Conservation (phyloP, 2,888 invertebrate genomes). For the Athalia circularis region DNA sequence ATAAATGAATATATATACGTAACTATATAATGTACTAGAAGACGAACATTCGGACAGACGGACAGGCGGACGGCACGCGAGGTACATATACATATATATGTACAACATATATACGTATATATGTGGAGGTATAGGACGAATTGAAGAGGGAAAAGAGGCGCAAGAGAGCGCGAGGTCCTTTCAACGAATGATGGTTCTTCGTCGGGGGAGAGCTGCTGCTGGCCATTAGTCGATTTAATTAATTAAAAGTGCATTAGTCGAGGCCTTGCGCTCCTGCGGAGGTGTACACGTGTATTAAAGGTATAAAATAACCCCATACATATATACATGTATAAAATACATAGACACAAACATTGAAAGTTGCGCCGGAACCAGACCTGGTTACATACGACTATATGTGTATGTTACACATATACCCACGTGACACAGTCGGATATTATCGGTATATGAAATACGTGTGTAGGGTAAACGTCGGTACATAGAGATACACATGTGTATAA, state of each 20-base stretch:
- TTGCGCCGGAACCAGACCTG: constrained; percentile 37
- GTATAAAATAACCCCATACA: background rate
- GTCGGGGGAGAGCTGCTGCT: constrained; percentile 53
- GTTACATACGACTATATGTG: background rate
- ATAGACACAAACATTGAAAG: constrained; percentile 21
- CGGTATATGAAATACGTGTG: background rate
- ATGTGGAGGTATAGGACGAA: constrained; percentile 52
- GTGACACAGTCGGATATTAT: background rate
- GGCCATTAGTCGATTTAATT: constrained; percentile 73
- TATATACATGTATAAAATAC: background rate
- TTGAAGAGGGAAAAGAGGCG: constrained; percentile 45
- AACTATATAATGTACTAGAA: background rate
- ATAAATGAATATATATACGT: background rate
- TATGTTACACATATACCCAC: background rate
- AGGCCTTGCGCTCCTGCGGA: constrained; percentile 46
- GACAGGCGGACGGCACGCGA: constrained; percentile 71
- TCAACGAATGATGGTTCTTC: constrained; percentile 45
- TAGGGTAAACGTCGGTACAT: background rate
- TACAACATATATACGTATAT: constrained; percentile 50
- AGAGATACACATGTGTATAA: background rate
- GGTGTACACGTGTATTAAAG: constrained; percentile 16
- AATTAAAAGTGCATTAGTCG: constrained; percentile 74
- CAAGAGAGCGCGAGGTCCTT: no score
- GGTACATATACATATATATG: constrained; percentile 56
- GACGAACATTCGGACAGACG: constrained; percentile 24